These are phyloP conservation scores for Zosterops lateralis DNA, from an alignment of 2,113 vertebrate genomes.

Conservation along the genomic window DNA sequence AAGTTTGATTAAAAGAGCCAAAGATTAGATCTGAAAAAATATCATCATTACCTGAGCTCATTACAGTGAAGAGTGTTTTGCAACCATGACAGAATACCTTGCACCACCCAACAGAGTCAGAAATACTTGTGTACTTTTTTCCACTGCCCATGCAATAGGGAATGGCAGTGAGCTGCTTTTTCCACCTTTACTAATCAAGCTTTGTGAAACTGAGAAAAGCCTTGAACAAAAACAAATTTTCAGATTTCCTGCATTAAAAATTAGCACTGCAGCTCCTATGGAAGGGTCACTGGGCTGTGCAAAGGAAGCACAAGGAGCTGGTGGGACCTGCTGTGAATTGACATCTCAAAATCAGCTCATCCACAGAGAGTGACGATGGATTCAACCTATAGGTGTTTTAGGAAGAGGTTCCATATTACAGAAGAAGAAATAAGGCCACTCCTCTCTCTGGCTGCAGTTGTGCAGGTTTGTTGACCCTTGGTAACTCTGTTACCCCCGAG, in stretches of 20 bases:
- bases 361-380: not conserved
- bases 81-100: not conserved
- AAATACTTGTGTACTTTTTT: conserved; percentile 4
- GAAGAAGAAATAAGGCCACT: not conserved
- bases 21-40: not conserved
- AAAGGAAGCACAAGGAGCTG: not conserved
- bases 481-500: not conserved
- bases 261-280: fast-evolving
- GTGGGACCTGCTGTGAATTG: not conserved
- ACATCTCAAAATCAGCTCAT: not conserved
- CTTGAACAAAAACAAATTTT: not conserved
- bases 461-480: not conserved
- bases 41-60: not conserved
- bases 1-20: not conserved
- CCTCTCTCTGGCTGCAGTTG: not conserved
- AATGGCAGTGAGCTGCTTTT: not conserved
- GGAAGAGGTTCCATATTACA: not conserved
- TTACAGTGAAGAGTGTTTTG: not conserved
- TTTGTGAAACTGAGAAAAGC: not conserved
- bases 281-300: not conserved
- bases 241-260: fast-evolving
- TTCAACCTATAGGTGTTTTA: not conserved
- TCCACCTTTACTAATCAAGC: not conserved
- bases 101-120: not conserved
- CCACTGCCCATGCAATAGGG: not conserved